A percentile compares a stretch with the other conserved stretches of the same genome.
phyloP scores from a whole-genome alignment of 2,113 vertebrate species.

The Stigmatopora argus region DNA sequence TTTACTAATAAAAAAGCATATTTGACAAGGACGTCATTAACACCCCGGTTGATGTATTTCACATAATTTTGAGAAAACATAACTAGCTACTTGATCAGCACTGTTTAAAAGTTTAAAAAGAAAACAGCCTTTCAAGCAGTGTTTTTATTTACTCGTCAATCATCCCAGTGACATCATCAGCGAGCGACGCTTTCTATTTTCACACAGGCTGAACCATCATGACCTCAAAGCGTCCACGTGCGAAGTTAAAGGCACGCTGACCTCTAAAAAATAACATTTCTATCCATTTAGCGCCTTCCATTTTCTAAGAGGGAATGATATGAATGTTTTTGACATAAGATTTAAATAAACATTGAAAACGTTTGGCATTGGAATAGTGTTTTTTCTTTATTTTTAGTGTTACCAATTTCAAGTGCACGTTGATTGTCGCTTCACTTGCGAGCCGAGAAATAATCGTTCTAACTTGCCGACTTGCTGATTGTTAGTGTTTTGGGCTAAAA shows the following conservation, averaged over 20 bases:
- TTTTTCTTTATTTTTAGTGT: not conserved
- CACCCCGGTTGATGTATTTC: too few species aligned
- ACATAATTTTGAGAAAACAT: too few species aligned
- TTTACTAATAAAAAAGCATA: too few species aligned
- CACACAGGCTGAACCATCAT: not conserved
- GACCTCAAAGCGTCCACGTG: not conserved
- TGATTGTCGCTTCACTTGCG: conserved; percentile 5
- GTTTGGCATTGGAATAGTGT: not conserved
- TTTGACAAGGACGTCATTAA: too few species aligned
- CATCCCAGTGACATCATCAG: conserved; percentile 29
- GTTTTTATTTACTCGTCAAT: conserved; percentile 47
- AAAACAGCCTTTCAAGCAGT: conserved; percentile 43
- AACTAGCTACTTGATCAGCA: too few species aligned
- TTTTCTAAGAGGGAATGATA: too few species aligned
- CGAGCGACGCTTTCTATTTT: not conserved
- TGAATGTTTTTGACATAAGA: not conserved
- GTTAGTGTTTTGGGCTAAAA: conserved; percentile 4
- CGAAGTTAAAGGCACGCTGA: not conserved
- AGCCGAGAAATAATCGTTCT: not conserved
- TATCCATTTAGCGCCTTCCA: not conserved
- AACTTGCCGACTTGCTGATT: not conserved
- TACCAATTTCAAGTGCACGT: not conserved
- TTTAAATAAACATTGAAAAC: not conserved
- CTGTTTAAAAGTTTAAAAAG: conserved; percentile 58
- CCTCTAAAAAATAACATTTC: not conserved